These are phyloP conservation scores for Acanthosepion pharaonis DNA, from an alignment of 2,888 invertebrate genomes.

Conservation along the genomic window DNA sequence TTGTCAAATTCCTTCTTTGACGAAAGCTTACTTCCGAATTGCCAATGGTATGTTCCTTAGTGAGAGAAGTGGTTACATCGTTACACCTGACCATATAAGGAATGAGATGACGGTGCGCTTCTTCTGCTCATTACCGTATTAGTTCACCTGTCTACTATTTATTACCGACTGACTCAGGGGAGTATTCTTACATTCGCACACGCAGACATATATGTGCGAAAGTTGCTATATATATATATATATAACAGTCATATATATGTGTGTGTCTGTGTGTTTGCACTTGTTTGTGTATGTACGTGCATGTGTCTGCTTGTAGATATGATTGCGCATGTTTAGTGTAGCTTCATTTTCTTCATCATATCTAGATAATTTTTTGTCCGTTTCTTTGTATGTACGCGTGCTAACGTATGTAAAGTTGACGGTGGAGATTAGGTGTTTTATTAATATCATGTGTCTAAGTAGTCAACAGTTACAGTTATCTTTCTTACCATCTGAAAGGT, in stretches of 20 bases:
- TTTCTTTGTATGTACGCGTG: neutral
- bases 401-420: neutral
- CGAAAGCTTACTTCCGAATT: conserved; percentile 6
- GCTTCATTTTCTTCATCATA: neutral
- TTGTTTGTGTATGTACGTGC: neutral
- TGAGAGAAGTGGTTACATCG: conserved; percentile 35
- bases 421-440: neutral
- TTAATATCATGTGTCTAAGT: neutral
- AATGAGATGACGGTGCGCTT: neutral
- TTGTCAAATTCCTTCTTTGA: conserved; percentile 21
- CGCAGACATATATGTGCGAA: neutral
- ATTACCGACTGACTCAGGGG: neutral
- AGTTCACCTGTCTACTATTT: neutral
- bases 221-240: neutral
- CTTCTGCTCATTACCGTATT: neutral
- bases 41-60: conserved; percentile 38
- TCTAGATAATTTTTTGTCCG: neutral
- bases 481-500: neutral
- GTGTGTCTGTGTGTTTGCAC: neutral
- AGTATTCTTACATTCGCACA: neutral
- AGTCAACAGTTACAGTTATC: neutral
- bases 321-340: neutral
- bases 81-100: conserved; percentile 44
- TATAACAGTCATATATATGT: neutral
- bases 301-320: neutral